A percentile compares a stretch with the other conserved stretches of the same genome.
Evolutionary conservation across 2,113 vertebrate genomes (phyloP).

Genomic region (Neogale vison): DNA sequence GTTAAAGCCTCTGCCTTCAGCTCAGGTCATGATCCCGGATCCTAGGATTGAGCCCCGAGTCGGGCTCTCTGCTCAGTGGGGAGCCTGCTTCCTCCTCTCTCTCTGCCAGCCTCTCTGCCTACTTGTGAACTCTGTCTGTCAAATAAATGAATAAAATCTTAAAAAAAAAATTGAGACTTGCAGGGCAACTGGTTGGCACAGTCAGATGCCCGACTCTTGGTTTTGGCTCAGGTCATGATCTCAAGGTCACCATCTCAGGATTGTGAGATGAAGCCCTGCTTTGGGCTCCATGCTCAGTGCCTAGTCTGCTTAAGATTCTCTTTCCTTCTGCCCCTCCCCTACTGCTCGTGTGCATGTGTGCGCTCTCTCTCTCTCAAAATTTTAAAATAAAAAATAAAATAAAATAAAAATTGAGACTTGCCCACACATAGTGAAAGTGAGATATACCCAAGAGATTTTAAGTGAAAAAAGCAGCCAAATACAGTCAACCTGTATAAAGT

Average conservation of each 20-base stretch:
- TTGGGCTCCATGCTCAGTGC: neutral
- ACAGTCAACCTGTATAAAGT: constrained; percentile 12
- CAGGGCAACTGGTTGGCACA: neutral
- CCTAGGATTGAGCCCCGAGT: no score
- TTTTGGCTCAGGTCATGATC: neutral
- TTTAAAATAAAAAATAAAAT: neutral
- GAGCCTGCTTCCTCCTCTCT: no score
- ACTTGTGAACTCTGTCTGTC: no score
- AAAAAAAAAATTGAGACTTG: constrained; percentile 28
- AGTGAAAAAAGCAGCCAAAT: constrained; percentile 32
- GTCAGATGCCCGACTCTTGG: neutral
- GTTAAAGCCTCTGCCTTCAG: no score
- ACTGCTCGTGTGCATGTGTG: neutral
- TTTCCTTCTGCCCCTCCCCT: neutral
- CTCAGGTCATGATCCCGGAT: no score
- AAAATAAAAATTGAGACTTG: neutral
- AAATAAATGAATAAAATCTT: no score
- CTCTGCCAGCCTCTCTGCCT: no score
- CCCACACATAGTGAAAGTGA: constrained; percentile 35
- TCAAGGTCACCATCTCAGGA: neutral
- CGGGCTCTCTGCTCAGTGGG: no score
- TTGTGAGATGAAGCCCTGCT: neutral
- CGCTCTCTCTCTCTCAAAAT: neutral
- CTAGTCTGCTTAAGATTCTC: neutral
- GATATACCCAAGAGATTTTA: constrained; percentile 36